These are phyloP conservation scores for Ibycter americanus DNA, from an alignment of 2,797 vertebrate genomes.

Conservation along the genomic window DNA sequence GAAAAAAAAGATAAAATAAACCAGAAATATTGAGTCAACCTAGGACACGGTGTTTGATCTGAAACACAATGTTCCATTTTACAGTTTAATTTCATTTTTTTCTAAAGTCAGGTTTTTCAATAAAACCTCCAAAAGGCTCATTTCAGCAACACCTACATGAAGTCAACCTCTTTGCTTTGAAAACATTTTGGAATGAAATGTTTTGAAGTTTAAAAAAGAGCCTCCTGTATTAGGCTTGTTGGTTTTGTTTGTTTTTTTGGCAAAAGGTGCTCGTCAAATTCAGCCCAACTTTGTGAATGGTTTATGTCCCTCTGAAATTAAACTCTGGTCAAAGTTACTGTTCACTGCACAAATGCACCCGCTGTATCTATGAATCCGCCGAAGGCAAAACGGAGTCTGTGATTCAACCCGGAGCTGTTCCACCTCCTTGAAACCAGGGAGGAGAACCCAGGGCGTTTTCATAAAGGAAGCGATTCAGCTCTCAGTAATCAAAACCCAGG, in stretches of 20 bases:
- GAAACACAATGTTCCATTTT: constrained; percentile 57
- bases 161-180: constrained; percentile 62
- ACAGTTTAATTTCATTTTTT: constrained; percentile 1
- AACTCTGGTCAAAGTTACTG: constrained; percentile 4
- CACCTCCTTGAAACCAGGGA: constrained; percentile 11
- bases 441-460: not conserved
- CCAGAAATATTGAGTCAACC: constrained; percentile 18
- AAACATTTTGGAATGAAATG: constrained; percentile 63
- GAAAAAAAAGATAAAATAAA: not conserved
- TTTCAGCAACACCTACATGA: constrained; percentile 63
- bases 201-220: constrained; percentile 62
- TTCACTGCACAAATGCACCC: not conserved
- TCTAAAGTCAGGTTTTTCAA: constrained; percentile 26
- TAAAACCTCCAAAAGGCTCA: constrained; percentile 61
- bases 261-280: constrained; percentile 28
- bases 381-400: not conserved
- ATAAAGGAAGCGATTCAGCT: constrained; percentile 26
- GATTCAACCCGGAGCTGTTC: not conserved
- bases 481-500: not conserved
- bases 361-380: not conserved
- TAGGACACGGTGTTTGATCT: constrained; percentile 30
- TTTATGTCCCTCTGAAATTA: constrained; percentile 35
- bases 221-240: constrained; percentile 58
- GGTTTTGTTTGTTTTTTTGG: constrained; percentile 59
- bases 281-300: constrained; percentile 18